Evolutionary conservation across 2,113 vertebrate species (phyloP), one percentile per base, ranked within the genome.

Genomic region (Pao palembangensis): DNA sequence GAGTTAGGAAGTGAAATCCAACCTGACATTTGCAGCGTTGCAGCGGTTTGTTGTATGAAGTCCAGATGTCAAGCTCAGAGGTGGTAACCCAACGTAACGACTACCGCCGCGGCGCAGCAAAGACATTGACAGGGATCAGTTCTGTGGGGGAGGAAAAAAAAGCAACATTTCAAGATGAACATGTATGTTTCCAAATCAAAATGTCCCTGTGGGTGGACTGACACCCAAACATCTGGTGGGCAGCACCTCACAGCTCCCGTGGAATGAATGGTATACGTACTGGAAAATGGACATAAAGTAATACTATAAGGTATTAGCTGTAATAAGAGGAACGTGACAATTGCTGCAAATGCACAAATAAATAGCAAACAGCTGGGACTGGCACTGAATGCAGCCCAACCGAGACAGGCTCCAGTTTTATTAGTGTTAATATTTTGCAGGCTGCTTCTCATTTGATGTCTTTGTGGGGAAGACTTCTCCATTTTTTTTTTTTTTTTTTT

Each of bases 301-400:
- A 62, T 44, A 44, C 16, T 44, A 44, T 44, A 44, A 44, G 43
- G 43, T 16, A 44, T 44, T 66, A 67, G 61, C 53, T 78, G 68
- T 80, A 84, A 85, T 56, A 62, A 74, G 57, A 68, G 73, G 69
- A 85, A 73, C 79, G 82, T 85, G 87, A 88, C 75, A 78, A 72
- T 84, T 56, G 66, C 69, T 76, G 76, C 46, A 56, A 82, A 86
- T 84, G 75, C 67, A 73, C 64, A 71, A 84, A 88, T 82, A 58
- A 83, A 89, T 82, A 77, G 70, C 66, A 88, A 85, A 79, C 85
- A 87, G 80, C 82, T 87, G 87, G 78, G 75, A 63, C 69, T n/a
- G 57, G 75, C 64, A 44, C 16, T 14, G 43, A 15, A 44, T 44
- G 1, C 59, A 60, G 67, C 62, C 15, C 57, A 46, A 64, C 11